phyloP scores from a whole-genome alignment of 2,797 vertebrate genomes.

The Ctenopoma multispine region DNA sequence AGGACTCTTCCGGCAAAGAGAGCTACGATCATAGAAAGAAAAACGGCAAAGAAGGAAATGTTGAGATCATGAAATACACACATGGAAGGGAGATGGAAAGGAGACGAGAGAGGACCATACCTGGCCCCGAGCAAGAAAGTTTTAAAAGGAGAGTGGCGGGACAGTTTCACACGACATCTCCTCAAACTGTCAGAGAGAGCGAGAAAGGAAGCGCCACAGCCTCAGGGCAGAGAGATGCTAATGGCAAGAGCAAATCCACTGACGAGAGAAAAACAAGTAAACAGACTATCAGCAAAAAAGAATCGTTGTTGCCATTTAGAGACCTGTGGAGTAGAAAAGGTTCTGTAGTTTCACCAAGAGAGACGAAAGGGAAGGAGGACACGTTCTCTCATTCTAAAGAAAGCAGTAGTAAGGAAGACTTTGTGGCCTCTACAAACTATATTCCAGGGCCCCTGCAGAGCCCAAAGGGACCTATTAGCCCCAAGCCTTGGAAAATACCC shows the following conservation, averaged over 20 bases:
- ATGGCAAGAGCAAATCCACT: slow-evolving; percentile 44
- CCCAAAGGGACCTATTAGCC: slow-evolving; percentile 83
- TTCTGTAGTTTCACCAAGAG: slow-evolving; percentile 37
- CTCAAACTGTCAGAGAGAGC: slow-evolving; percentile 29
- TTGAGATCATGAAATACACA: slow-evolving; percentile 52
- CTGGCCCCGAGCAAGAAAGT: slow-evolving; percentile 39
- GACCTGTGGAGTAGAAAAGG: slow-evolving; percentile 58
- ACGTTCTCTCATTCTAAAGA: slow-evolving; percentile 54
- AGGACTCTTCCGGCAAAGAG: slow-evolving; percentile 58
- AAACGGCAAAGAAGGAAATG: slow-evolving; percentile 54
- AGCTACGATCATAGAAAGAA: slow-evolving; percentile 56
- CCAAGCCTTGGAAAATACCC: slow-evolving; percentile 92
- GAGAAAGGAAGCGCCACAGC: slow-evolving; percentile 49
- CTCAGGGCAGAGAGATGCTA: slow-evolving; percentile 63
- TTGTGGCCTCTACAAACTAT: slow-evolving; percentile 57
- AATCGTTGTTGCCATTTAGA: slow-evolving; percentile 49
- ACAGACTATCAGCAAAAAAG: slow-evolving; percentile 52
- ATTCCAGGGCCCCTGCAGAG: slow-evolving; percentile 58
- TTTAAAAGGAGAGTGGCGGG: slow-evolving; percentile 56
- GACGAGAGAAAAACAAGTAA: slow-evolving; percentile 51
- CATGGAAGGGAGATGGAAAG: slow-evolving; percentile 44
- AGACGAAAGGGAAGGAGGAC: slow-evolving; percentile 56
- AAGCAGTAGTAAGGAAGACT: slow-evolving; percentile 38
- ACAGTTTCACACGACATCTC: slow-evolving; percentile 45
- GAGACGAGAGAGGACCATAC: slow-evolving; percentile 38